These are phyloP conservation scores for Galeopterus variegatus DNA, from an alignment of 2,113 vertebrate genomes.

Conservation along the genomic window DNA sequence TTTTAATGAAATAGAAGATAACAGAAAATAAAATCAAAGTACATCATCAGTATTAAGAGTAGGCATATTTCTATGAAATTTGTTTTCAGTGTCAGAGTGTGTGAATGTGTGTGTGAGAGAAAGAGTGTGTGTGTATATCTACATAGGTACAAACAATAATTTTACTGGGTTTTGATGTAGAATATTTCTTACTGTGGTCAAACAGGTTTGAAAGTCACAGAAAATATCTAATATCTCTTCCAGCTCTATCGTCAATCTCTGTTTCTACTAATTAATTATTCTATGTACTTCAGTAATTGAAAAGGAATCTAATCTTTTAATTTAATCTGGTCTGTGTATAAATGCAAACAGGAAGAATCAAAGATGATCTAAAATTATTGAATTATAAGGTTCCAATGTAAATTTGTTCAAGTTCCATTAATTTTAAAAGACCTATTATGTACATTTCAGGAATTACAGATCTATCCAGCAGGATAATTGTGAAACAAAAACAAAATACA, in stretches of 20 bases:
- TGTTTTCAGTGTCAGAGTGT: background rate
- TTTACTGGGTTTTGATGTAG: background rate
- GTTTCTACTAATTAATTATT: background rate
- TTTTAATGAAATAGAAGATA: slow-evolving; percentile 30
- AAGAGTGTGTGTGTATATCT: background rate
- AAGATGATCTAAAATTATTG: background rate
- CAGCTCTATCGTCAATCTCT: background rate
- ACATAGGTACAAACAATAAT: background rate
- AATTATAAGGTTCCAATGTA: background rate
- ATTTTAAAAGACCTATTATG: background rate
- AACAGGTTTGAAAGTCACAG: slow-evolving; percentile 30
- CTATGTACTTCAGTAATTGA: background rate
- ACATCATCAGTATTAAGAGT: background rate
- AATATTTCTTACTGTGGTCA: slow-evolving; percentile 37
- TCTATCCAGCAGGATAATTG: background rate
- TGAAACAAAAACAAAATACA: background rate
- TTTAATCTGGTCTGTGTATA: background rate
- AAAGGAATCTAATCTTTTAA: slow-evolving; percentile 43
- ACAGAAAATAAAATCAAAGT: background rate
- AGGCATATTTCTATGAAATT: background rate
- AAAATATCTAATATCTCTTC: background rate
- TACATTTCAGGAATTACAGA: background rate
- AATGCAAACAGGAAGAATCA: slow-evolving; percentile 1
- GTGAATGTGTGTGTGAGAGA: background rate
- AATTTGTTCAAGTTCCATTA: background rate